Evolutionary conservation across 2,113 vertebrate genomes (phyloP).

Genomic region (Cavia porcellus): DNA sequence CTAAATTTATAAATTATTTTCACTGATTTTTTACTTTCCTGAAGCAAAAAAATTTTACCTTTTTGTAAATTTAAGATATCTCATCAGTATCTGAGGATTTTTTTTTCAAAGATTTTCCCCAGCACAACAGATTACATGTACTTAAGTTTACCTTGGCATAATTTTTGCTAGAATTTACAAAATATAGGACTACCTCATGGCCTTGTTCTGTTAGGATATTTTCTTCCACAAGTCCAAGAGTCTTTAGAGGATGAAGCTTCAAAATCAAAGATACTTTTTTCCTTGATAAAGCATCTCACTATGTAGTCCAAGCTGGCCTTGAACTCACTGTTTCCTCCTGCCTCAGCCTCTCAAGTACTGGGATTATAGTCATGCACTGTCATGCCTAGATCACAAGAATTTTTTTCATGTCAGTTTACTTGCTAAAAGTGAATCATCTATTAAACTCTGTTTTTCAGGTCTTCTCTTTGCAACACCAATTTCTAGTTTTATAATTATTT

Average conservation of each 20-base stretch:
- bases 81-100: background rate
- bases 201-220: background rate
- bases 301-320: background rate
- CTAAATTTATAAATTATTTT: background rate
- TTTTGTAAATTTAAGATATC: background rate
- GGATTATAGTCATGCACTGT: background rate
- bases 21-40: background rate
- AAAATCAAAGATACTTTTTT: background rate
- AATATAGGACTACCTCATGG: background rate
- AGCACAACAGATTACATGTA: background rate
- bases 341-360: background rate
- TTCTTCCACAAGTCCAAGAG: background rate
- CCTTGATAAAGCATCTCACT: background rate
- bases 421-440: background rate
- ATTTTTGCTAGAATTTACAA: background rate
- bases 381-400: fast-evolving
- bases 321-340: background rate
- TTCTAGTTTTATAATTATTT: background rate
- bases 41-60: background rate
- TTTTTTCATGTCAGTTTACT: background rate
- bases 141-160: background rate
- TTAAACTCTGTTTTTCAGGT: background rate
- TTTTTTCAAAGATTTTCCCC: background rate
- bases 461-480: background rate
- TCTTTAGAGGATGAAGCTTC: background rate